These are phyloP conservation scores for Malurus cyaneus DNA, from an alignment of 2,113 vertebrate genomes.

Conservation along the genomic window DNA sequence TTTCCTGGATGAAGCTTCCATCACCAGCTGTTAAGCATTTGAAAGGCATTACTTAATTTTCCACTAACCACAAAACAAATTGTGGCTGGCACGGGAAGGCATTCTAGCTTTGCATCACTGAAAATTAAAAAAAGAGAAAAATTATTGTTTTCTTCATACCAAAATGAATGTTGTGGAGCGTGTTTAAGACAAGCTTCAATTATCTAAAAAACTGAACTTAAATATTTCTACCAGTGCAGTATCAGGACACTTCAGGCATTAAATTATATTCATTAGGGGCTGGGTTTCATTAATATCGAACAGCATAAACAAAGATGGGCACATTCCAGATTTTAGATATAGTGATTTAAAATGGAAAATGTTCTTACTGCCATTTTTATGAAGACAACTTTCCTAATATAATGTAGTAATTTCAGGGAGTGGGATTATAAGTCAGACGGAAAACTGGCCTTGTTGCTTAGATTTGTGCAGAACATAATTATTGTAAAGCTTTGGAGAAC, in stretches of 20 bases:
- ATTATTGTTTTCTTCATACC: constrained; percentile 23
- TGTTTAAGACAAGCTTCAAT: neutral
- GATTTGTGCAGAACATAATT: constrained; percentile 35
- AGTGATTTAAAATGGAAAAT: neutral
- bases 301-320: neutral
- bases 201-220: constrained; percentile 27
- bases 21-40: constrained; percentile 26
- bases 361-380: neutral
- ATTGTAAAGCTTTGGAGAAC: constrained; percentile 34
- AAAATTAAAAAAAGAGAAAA: constrained; percentile 31
- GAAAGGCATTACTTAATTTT: constrained; percentile 37
- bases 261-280: neutral
- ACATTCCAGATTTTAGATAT: neutral
- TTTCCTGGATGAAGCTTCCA: neutral
- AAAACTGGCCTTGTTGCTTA: constrained; percentile 45
- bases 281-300: neutral
- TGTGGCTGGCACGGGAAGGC: neutral
- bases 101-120: neutral
- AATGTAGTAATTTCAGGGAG: neutral
- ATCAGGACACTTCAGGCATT: neutral
- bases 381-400: neutral
- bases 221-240: constrained; percentile 21
- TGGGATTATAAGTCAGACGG: constrained; percentile 12
- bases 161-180: constrained; percentile 13
- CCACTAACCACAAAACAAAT: neutral